Percentiles rank a stretch among this genome's conserved stretches.
Evolutionary conservation across 2,113 vertebrate genomes (phyloP).

Genomic region (Hippoglossus stenolepis): DNA sequence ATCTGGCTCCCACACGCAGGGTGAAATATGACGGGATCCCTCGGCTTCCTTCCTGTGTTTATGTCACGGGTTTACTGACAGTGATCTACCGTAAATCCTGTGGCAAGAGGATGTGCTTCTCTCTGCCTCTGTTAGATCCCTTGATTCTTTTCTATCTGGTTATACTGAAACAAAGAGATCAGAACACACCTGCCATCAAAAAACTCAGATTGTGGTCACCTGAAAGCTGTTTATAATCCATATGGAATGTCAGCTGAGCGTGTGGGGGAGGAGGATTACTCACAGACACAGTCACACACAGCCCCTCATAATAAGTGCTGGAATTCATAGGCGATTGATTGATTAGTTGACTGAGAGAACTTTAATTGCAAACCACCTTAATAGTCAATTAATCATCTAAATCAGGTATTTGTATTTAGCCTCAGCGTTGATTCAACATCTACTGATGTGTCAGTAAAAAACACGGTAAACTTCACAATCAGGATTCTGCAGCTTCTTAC

Average conservation of each 20-base stretch:
- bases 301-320: background rate
- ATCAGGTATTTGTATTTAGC: no score
- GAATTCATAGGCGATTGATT: background rate
- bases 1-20: slow-evolving; percentile 33
- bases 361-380: no score
- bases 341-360: no score
- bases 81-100: slow-evolving; percentile 29
- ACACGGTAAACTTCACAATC: no score
- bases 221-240: slow-evolving; percentile 40
- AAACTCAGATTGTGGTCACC: slow-evolving; percentile 30
- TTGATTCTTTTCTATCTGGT: slow-evolving; percentile 5
- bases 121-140: background rate
- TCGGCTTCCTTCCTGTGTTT: slow-evolving; percentile 75
- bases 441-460: no score
- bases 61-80: slow-evolving; percentile 38
- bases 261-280: slow-evolving; percentile 3
- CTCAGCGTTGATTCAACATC: no score
- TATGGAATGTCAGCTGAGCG: slow-evolving; percentile 41
- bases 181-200: background rate
- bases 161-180: slow-evolving; percentile 1
- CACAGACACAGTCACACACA: background rate
- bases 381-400: no score
- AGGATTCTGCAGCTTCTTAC: no score
- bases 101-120: slow-evolving; percentile 9
- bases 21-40: slow-evolving; percentile 34